Evolutionary conservation across 1,140 invertebrate genomes (phyloP), one percentile per base, ranked within the genome.

Genomic region (Drosophila sechellia): DNA sequence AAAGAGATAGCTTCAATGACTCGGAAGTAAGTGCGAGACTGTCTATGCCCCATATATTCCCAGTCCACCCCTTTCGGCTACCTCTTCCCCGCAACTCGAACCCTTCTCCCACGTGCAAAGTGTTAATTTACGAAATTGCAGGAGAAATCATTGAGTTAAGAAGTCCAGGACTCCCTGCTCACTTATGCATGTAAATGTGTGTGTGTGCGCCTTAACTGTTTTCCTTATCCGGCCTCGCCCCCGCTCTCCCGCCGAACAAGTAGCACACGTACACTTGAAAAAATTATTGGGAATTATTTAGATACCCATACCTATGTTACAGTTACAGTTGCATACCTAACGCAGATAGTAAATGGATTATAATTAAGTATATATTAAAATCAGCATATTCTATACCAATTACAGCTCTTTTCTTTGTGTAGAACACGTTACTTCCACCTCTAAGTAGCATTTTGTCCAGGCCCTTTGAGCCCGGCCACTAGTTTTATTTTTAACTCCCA

Each of bases 111-210:
- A 52, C 42, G 64, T 59, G 59, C 79, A 55, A 84, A 87, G 83
- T 87, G 83, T 87, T 87, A 87, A 87, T 87, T 87, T 87, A 87
- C 83, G 84, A 89, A 87, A 87, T 87, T 87, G 84, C 83, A 76
- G 63, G 49, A 84, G 84, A 84, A 89, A 89, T 89, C 83, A 87
- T 87, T 89, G 83, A 84, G 83, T 84, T 89, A 86, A 89, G 81
- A 81, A 89, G 84, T 86, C 74, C 56, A 46, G 53, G 20, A 22
- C 46, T 63, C 49, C 45, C 45, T 54, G 63, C 72, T 87, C 83
- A 79, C 83, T 89, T 87, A 87, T 87, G 83, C 83, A 87, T 89
- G 79, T 84, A 89, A 77, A 87, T 89, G 83, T 79, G 50, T 50
- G 35, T 54, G 50, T 76, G 74, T 79, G 49, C 35, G 48, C 56